Percentiles rank a stretch among this genome's conserved stretches.
Evolutionary conservation across 2,113 vertebrate species (phyloP).

Genomic region (Petromus typicus): DNA sequence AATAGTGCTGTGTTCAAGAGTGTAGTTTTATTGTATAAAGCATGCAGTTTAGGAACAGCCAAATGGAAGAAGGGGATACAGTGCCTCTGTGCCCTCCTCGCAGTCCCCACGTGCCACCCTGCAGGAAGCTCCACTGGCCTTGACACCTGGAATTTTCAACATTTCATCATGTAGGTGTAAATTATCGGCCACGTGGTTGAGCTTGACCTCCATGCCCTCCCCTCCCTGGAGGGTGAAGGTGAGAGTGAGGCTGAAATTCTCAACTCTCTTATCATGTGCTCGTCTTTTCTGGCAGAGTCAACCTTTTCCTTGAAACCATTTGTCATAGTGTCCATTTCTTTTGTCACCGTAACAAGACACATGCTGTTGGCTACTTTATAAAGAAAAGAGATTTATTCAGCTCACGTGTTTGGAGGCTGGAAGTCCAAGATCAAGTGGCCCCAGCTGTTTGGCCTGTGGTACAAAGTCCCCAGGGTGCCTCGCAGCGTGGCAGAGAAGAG

Average conservation of each 20-base stretch:
- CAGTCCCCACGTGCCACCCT: accelerated
- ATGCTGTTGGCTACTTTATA: not conserved
- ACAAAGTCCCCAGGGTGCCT: too few species aligned
- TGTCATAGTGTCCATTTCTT: not conserved
- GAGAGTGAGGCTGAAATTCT: not conserved
- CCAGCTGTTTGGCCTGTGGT: not conserved
- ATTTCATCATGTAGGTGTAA: not conserved
- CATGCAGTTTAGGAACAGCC: not conserved
- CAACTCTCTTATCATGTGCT: not conserved
- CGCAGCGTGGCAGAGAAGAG: not conserved
- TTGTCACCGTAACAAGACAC: not conserved
- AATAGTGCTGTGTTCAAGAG: accelerated
- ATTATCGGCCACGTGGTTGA: too few species aligned
- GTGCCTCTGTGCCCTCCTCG: not conserved
- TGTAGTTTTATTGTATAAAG: not conserved
- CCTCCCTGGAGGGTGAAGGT: not conserved
- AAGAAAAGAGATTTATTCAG: not conserved
- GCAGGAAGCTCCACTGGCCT: not conserved
- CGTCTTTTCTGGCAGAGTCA: not conserved
- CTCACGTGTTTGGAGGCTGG: not conserved
- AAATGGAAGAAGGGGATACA: not conserved
- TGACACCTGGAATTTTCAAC: not conserved
- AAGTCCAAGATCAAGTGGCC: not conserved
- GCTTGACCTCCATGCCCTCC: not conserved
- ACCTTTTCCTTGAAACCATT: not conserved